These are phyloP conservation scores for Heteromormyrus szaboi DNA, from an alignment of 2,797 vertebrate genomes.

Conservation along the genomic window DNA sequence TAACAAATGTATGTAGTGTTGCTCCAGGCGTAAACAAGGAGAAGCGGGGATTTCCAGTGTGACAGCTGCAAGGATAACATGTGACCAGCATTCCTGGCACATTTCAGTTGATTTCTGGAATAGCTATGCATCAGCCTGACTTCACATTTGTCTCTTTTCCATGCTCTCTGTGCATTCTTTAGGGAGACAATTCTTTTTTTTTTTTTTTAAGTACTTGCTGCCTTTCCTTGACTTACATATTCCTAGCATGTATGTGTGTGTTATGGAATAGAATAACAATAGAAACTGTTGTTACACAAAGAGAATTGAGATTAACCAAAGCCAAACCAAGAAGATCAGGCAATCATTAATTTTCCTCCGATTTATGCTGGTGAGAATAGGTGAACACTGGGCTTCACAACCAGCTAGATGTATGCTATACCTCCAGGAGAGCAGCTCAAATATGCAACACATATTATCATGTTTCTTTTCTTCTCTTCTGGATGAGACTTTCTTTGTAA, in stretches of 20 bases:
- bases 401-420: background rate
- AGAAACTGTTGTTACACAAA: background rate
- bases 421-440: background rate
- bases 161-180: background rate
- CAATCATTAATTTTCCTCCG: background rate
- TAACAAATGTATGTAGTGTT: background rate
- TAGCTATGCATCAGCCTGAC: background rate
- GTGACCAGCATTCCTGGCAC: slow-evolving; percentile 19
- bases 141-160: background rate
- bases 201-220: background rate
- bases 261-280: background rate
- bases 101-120: background rate
- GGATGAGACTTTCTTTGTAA: background rate
- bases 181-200: background rate
- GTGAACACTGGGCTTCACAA: background rate
- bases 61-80: slow-evolving; percentile 7
- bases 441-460: background rate
- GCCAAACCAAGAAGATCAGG: background rate
- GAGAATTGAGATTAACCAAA: background rate
- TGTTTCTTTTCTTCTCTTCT: background rate
- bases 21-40: slow-evolving; percentile 20
- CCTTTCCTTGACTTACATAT: background rate
- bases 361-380: background rate
- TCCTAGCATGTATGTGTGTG: background rate
- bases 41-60: slow-evolving; percentile 18